Percentiles rank a stretch among this genome's conserved stretches.
These are phyloP conservation scores for Pteromalus puparum DNA, from an alignment of 1,140 invertebrate genomes.

Conservation along the genomic window DNA sequence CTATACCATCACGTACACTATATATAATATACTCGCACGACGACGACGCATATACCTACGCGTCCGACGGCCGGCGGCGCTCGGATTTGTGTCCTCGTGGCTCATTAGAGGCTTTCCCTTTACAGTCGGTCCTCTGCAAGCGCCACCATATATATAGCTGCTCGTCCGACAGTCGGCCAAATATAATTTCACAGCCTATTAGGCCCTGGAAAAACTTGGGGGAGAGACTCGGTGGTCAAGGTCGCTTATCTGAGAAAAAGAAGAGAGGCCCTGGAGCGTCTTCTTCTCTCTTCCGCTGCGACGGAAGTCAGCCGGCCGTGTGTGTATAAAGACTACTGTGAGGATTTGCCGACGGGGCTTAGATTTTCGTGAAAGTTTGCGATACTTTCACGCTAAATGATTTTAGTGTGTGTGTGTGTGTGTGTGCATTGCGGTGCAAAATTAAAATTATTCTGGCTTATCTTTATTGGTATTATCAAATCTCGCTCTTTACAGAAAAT, in stretches of 20 bases:
- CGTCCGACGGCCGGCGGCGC: slow-evolving; percentile 48
- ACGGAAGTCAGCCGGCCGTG: neutral
- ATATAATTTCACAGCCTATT: slow-evolving; percentile 48
- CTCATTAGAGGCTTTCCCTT: slow-evolving; percentile 31
- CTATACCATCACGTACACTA: neutral
- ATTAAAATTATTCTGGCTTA: neutral
- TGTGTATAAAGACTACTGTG: neutral
- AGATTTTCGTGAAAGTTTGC: no score
- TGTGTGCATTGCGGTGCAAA: neutral
- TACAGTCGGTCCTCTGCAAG: neutral
- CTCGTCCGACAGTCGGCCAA: slow-evolving; percentile 1
- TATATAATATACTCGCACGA: no score
- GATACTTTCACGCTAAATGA: no score
- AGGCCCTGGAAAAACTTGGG: neutral
- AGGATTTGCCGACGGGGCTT: neutral
- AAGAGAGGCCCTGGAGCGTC: neutral
- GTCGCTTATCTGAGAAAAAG: slow-evolving; percentile 34
- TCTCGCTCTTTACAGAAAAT: neutral
- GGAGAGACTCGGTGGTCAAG: neutral
- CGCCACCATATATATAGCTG: neutral
- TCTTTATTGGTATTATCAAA: neutral
- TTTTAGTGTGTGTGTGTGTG: no score
- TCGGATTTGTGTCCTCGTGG: slow-evolving; percentile 38
- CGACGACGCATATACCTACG: neutral
- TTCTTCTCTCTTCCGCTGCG: neutral